Base-by-base conservation (phyloP, 2,113 vertebrate species). In the Alethe castanea region DNA sequence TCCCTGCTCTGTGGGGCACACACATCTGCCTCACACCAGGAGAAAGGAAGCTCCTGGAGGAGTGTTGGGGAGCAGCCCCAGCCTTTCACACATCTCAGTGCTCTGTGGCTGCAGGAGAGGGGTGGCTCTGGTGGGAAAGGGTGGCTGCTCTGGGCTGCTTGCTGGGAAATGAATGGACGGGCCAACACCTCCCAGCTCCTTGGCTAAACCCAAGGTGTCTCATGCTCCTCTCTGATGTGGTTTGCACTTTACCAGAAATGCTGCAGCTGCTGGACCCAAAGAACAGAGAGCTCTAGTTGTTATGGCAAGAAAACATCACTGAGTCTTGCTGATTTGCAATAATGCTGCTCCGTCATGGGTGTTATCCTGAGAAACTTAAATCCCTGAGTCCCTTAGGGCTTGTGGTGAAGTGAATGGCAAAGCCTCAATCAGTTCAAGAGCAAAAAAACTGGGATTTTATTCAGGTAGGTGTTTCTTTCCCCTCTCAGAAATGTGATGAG, bases 331-430 rank as follows among this genome's bases (percentile, higher is more conserved):
- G 80, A 90, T 93, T 92, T 90, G 72, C 64, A 96, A 54, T 85
- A 85, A 57, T 23, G 61, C 78, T 95, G 54, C 71, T 83, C 44
- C 44, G 26, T 92, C 85, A 92, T 86, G 92, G 82, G 88, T 90
- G 88, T 92, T 95, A 95, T 88, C 92, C 92, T 96, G 93, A 96
- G 95, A 97, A 94, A 92, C 90, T 74, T 42, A 61, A 90, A 93
- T 94, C 95, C 76, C 57, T 65, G 52, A 81, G 60, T 67, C 85
- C 95, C 93, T 90, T 83, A 94, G 92, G 93, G 93, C 92, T 94
- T 96, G 92, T 86, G 93, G 92, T 93, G n/a, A 88, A 86, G 53
- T 38, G 79, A 96, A 96, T 95, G 95, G 92, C 94, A 97, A 92
- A 95, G 56, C 88, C 92, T 88, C 88, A 94, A 81, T 88, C 93